Evolutionary conservation across 2,888 invertebrate genomes (phyloP), one percentile per base, ranked within the genome.

Genomic region (Trilocha varians): DNA sequence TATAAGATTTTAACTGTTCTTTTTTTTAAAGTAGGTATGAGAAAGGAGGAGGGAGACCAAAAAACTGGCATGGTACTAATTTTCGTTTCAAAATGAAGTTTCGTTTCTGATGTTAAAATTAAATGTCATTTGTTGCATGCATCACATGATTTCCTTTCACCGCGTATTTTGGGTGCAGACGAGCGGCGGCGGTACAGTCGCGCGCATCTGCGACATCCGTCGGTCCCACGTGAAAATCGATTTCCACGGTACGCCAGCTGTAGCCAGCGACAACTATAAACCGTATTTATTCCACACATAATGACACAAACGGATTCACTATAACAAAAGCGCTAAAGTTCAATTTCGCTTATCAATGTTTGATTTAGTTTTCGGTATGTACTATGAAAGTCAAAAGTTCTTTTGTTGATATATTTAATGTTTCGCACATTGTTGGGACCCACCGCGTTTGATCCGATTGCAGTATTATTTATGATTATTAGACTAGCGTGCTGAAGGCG

Each of bases 381-480:
- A 80, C 78, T 80, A 78, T 78, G 77, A 78, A 78, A 80, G 80
- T 83, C 80, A 83, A 79, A 83, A 83, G 80, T 75, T 73, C 78
- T 67, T 79, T 85, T 84, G 84, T 84, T 84, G 84, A 85, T 85
- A 84, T 80, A 82, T 85, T 84, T 83, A 84, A 85, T 83, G 85
- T 84, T 83, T 85, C 80, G 83, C 84, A 82, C 84, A 84, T 84
- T 84, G 84, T 84, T 75, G 69, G 65, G 80, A 79, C 80, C 80
- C 64, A 78, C 83, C 80, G 76, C 78, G 76, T 75, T 82, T 78
- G 78, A 83, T 83, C 83, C 75, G 78, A 80, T 84, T 79, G 76
- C 68, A 58, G 68, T 55, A 70, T 83, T 75, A 85, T 85, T 85
- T 84, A 85, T 83, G 83, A 75, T 82, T 74, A 78, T 80, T 78